Percentiles rank a stretch among this genome's conserved stretches.
These are phyloP conservation scores for Saxicola maurus DNA, from an alignment of 2,797 vertebrate species.

Conservation along the genomic window DNA sequence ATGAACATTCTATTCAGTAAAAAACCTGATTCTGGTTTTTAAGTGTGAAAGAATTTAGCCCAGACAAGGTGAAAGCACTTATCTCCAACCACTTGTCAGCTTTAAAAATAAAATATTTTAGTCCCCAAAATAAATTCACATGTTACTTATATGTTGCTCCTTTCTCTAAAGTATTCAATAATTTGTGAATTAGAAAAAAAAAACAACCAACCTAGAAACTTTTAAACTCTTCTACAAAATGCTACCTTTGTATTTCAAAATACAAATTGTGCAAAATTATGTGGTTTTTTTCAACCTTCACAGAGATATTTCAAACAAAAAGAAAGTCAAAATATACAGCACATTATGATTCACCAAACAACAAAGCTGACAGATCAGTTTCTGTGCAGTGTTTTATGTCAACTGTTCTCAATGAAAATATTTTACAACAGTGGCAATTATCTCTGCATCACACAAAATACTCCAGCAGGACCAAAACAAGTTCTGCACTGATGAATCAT, in stretches of 20 bases:
- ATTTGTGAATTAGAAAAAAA: background rate
- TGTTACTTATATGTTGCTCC: background rate
- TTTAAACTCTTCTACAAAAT: background rate
- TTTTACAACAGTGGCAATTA: conserved; percentile 44
- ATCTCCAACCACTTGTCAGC: background rate
- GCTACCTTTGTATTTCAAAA: background rate
- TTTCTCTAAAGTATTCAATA: background rate
- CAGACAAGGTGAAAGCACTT: background rate
- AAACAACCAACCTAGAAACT: background rate
- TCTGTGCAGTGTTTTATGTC: conserved; percentile 33
- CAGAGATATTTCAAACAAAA: background rate
- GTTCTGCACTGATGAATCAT: conserved; percentile 44
- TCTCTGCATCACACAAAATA: conserved; percentile 22
- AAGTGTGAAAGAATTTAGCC: background rate
- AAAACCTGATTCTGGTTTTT: background rate
- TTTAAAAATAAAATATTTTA: background rate
- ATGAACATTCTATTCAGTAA: background rate
- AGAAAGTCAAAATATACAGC: background rate
- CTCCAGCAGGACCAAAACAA: conserved; percentile 35
- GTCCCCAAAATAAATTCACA: background rate
- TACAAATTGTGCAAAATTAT: background rate
- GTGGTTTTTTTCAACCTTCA: background rate
- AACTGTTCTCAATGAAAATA: conserved; percentile 38
- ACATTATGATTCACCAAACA: conserved; percentile 23
- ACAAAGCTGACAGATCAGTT: conserved; percentile 42